Evolutionary conservation across 2,888 invertebrate species (phyloP).

Genomic region (Minunthozetes semirufus): DNA sequence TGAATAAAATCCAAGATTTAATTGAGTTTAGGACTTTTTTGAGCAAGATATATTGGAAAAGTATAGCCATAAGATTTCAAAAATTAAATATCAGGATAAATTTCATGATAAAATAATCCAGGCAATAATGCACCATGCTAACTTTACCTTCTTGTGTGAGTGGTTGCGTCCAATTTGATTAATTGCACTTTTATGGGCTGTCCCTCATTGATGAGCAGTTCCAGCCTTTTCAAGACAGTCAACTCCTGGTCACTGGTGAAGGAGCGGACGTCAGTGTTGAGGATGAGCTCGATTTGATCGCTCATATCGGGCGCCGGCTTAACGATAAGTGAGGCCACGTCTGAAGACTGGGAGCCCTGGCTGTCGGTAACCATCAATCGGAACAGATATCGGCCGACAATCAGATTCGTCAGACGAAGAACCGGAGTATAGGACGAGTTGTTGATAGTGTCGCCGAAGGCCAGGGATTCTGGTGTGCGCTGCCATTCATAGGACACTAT

Average conservation of each 20-base stretch:
- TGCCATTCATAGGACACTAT: conserved; percentile 78
- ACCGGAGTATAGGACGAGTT: conserved; percentile 68
- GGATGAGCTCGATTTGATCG: conserved; percentile 70
- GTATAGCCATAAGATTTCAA: no score
- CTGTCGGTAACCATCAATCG: conserved; percentile 81
- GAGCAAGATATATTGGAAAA: no score
- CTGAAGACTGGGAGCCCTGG: conserved; percentile 72
- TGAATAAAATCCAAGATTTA: no score
- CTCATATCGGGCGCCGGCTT: conserved; percentile 66
- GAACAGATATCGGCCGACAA: conserved; percentile 79
- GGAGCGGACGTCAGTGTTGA: conserved; percentile 65
- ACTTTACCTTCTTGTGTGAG: conserved; percentile 45
- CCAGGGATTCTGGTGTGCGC: conserved; percentile 63
- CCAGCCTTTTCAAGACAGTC: conserved; percentile 67
- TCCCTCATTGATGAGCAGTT: conserved; percentile 56
- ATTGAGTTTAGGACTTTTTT: no score
- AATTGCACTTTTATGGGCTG: conserved; percentile 52
- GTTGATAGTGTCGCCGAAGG: conserved; percentile 73
- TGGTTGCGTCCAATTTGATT: conserved; percentile 55
- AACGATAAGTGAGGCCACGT: conserved; percentile 75
- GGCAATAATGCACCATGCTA: no score
- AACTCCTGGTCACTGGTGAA: conserved; percentile 64
- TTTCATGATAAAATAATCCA: no score
- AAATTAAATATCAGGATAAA: no score
- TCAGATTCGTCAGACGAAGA: conserved; percentile 73